Evolutionary conservation across 2,888 invertebrate species (phyloP).

Genomic region (Ptilodon capucinus): DNA sequence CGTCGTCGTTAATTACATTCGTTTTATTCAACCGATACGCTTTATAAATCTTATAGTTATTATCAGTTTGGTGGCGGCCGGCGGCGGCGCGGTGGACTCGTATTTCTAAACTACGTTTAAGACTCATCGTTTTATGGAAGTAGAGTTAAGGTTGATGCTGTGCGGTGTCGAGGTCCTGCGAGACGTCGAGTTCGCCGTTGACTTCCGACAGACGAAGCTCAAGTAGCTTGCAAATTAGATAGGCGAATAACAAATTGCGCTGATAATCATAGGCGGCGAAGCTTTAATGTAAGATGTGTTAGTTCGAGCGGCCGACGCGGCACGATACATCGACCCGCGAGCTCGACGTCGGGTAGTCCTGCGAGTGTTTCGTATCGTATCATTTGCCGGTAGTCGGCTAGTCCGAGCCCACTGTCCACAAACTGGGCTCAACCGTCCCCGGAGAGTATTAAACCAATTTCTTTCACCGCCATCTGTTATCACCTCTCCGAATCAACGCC

Average conservation of each 20-base stretch:
- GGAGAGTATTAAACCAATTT: conserved; percentile 57
- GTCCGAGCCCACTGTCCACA: conserved; percentile 17
- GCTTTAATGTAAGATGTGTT: conserved; percentile 72
- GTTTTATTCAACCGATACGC: conserved; percentile 72
- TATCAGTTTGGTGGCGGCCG: conserved; percentile 49
- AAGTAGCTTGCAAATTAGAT: conserved; percentile 76
- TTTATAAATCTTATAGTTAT: conserved; percentile 62
- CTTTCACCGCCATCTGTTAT: conserved; percentile 58
- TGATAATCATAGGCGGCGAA: conserved; percentile 70
- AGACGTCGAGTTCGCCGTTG: conserved; percentile 58
- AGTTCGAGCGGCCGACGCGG: conserved; percentile 46
- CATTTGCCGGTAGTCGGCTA: conserved; percentile 15
- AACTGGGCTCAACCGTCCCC: conserved; percentile 72
- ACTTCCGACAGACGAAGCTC: conserved; percentile 56
- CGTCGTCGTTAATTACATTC: conserved; percentile 58
- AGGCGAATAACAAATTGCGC: conserved; percentile 81
- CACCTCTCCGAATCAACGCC: conserved; percentile 72
- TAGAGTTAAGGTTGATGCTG: conserved; percentile 54
- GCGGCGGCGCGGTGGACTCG: conserved; percentile 55
- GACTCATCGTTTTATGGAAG: conserved; percentile 56
- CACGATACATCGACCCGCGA: conserved; percentile 40
- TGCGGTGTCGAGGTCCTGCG: conserved; percentile 67
- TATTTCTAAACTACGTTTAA: conserved; percentile 65
- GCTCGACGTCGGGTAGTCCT: conserved; percentile 51
- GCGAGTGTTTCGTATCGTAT: conserved; percentile 34